Evolutionary conservation across 37 sponge, comb jelly and placozoan genomes (phyloP).

Genomic region (Tethya wilhelma): DNA sequence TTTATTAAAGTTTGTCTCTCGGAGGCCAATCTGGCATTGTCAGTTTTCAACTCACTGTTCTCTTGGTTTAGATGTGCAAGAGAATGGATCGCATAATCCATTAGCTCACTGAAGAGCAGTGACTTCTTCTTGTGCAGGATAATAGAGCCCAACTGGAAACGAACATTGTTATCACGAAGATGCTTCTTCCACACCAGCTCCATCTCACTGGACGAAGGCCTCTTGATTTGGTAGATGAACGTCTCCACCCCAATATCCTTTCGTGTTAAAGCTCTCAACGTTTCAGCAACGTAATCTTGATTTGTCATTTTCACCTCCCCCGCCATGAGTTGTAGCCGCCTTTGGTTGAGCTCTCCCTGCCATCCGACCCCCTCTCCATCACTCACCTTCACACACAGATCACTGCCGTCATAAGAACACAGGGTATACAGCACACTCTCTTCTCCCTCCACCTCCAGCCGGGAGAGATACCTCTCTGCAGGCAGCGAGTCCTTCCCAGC

Average conservation of each 20-base stretch:
- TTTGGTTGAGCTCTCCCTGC: slow-evolving; percentile 14
- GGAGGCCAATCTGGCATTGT: slow-evolving; percentile 24
- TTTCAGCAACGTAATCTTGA: slow-evolving; percentile 12
- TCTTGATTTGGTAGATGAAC: slow-evolving; percentile 34
- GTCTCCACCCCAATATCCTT: neutral
- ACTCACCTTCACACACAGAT: slow-evolving; percentile 15
- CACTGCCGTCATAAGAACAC: slow-evolving; percentile 10
- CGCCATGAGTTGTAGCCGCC: slow-evolving; percentile 23
- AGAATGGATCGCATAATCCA: slow-evolving; percentile 51
- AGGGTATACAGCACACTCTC: slow-evolving; percentile 9
- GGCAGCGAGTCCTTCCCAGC: neutral
- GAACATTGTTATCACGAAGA: slow-evolving; percentile 44
- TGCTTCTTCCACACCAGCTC: slow-evolving; percentile 72
- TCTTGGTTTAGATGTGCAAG: slow-evolving; percentile 14
- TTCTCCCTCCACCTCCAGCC: slow-evolving; percentile 44
- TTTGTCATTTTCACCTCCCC: slow-evolving; percentile 1
- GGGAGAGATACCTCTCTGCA: neutral
- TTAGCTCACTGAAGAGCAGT: slow-evolving; percentile 1
- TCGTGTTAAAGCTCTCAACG: slow-evolving; percentile 48
- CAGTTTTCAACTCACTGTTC: slow-evolving; percentile 15
- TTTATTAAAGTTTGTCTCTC: slow-evolving; percentile 47
- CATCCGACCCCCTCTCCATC: slow-evolving; percentile 51
- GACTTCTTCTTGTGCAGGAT: neutral
- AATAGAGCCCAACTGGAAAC: slow-evolving; percentile 56
- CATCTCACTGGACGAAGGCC: slow-evolving; percentile 1